These are phyloP conservation scores for Ophioninae sp. DNA, from an alignment of 2,888 invertebrate genomes.

Conservation along the genomic window DNA sequence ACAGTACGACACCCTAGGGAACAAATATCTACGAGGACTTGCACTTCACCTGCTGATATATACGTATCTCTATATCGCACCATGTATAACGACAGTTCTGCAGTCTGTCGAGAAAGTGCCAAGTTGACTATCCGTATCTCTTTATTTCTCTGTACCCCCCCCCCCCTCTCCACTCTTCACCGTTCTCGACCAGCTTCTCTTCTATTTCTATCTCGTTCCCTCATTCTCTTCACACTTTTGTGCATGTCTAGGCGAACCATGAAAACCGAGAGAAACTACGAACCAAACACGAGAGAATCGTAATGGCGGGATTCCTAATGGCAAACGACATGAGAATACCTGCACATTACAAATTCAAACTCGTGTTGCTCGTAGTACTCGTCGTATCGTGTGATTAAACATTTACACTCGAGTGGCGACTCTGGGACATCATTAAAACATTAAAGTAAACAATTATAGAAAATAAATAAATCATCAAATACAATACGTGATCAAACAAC, in stretches of 20 bases:
- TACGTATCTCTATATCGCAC: conserved; percentile 5
- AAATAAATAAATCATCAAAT: no score
- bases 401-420: no score
- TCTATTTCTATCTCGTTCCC: not conserved
- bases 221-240: not conserved
- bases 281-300: conserved; percentile 1
- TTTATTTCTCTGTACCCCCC: not conserved
- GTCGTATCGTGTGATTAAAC: conserved; percentile 27
- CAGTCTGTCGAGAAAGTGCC: conserved; percentile 38
- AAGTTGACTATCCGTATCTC: conserved; percentile 19
- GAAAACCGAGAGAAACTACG: conserved; percentile 56
- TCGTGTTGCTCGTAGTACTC: conserved; percentile 1
- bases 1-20: conserved; percentile 47
- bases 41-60: conserved; percentile 48
- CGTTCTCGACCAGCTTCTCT: not conserved
- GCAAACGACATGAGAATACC: conserved; percentile 35
- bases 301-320: conserved; percentile 36
- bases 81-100: conserved; percentile 31
- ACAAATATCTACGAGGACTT: conserved; percentile 56
- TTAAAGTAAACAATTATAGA: no score
- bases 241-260: conserved; percentile 1
- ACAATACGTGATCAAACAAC: no score
- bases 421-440: no score
- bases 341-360: conserved; percentile 38
- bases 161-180: not conserved